Base-by-base conservation (phyloP, 1,140 invertebrate genomes). In the Lordiphosa clarofinis region DNA sequence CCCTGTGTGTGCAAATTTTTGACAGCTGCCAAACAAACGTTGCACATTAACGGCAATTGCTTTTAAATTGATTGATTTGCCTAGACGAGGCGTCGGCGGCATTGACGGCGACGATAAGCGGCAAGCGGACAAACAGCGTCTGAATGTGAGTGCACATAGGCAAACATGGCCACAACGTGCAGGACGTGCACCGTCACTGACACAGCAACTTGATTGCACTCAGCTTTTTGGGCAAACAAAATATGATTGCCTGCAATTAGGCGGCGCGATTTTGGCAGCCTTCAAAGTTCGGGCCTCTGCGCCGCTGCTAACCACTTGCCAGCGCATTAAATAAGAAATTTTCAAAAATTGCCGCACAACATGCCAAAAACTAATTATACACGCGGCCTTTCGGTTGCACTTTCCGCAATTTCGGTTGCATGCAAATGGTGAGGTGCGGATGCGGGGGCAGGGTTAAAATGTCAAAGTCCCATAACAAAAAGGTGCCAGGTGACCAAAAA, bases 31-130 rank as follows among this genome's bases (percentile, higher is more conserved):
- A 81, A 76, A 76, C 72, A 76, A 72, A 74, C 72, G 72, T 82
- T 81, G 72, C 76, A 84, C 76, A 81, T 81, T 81, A 81, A 82
- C 76, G 79, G 76, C 78, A 81, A 81, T 82, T 81, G 76, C 76
- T 81, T 82, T 81, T 81, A 81, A 81, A 81, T 81, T 81, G 76
- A 81, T 81, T 81, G 76, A 81, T 81, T 81, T 81, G 78, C 76
- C 54, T 72, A 73, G 67, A 37, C 64, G 56, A 60, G 43, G 61
- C 43, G 24, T 28, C 24, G 24, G 24, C 24, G 24, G 24, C 6
- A 6, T 1, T 4, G 24, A 28, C 6, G 24, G 6, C 24, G 24
- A 28, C 54, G 70, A 59, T 74, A 74, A 81, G 56, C 73, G 42
- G 53, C 47, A 15, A 15, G 47, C 40, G n/a, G 24, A 28, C 15